Percentiles rank a stretch among this genome's conserved stretches.
Conservation (phyloP, 2,113 vertebrate species). For the Orientallactaga bullata region DNA sequence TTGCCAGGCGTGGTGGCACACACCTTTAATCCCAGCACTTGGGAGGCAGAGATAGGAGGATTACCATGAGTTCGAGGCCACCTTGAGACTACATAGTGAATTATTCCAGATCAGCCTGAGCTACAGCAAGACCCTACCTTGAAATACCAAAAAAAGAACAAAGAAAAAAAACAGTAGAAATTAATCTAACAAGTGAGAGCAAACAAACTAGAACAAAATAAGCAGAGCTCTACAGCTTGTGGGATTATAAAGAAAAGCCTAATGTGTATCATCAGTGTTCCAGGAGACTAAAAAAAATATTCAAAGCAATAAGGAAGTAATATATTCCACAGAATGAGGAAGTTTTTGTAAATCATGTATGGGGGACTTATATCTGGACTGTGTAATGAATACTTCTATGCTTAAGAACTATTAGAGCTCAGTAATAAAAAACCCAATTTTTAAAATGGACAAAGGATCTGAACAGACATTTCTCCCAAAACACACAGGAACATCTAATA, state of each 20-base stretch:
- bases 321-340: background rate
- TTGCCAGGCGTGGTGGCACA: too few relatives aligned
- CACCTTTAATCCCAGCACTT: too few relatives aligned
- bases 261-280: background rate
- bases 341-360: background rate
- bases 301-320: background rate
- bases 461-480: background rate
- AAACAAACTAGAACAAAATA: background rate
- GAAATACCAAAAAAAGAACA: too few relatives aligned
- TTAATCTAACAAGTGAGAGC: background rate
- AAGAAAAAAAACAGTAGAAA: background rate
- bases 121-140: too few relatives aligned
- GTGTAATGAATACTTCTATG: too few relatives aligned
- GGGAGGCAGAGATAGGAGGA: too few relatives aligned
- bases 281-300: background rate
- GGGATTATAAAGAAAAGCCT: background rate
- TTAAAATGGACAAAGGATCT: background rate
- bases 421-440: background rate
- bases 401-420: background rate
- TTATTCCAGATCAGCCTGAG: too few relatives aligned
- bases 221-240: too few relatives aligned
- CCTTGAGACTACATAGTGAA: too few relatives aligned
- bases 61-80: too few relatives aligned
- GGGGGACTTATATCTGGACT: background rate
- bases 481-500: background rate